phyloP scores from a whole-genome alignment of 64 coral and sea anemone species.

The Anthopleura sola region DNA sequence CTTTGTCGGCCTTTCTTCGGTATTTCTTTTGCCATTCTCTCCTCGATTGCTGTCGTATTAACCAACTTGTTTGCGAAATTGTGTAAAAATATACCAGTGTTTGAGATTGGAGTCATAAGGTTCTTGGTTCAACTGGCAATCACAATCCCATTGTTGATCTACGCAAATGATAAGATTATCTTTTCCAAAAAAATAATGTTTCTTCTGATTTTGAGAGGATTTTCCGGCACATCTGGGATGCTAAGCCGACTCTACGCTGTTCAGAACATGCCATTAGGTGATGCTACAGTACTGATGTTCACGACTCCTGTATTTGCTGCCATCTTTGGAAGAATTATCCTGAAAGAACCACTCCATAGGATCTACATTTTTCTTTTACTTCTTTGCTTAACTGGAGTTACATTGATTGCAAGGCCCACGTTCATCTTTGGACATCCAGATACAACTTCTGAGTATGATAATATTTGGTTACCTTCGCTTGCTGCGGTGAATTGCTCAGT shows the following conservation, averaged over 20 bases:
- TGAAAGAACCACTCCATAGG: constrained; percentile 35
- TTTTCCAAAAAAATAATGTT: background rate
- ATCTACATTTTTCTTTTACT: constrained; percentile 35
- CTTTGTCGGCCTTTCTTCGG: background rate
- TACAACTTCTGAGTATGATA: background rate
- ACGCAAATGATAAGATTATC: background rate
- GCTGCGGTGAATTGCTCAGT: constrained; percentile 19
- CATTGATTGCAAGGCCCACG: constrained; percentile 36
- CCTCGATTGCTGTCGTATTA: background rate
- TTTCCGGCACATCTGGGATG: constrained; percentile 19
- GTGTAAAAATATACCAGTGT: background rate
- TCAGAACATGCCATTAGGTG: constrained; percentile 49
- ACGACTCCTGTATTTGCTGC: constrained; percentile 39
- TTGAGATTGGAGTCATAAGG: constrained; percentile 21
- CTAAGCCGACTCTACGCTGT: constrained; percentile 28
- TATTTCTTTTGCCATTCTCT: background rate
- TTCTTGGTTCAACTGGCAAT: constrained; percentile 27
- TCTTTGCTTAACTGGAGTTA: constrained; percentile 44
- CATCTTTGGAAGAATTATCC: constrained; percentile 43
- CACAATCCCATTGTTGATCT: constrained; percentile 28
- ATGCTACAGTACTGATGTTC: constrained; percentile 64
- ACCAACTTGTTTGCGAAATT: background rate
- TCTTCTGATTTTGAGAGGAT: constrained; percentile 20
- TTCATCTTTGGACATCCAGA: constrained; percentile 44
- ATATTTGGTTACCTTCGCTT: constrained; percentile 41